A percentile compares a stretch with the other conserved stretches of the same genome.
These are phyloP conservation scores for Cremastobaeus sp. DNA, from an alignment of 2,888 invertebrate species.

Conservation along the genomic window DNA sequence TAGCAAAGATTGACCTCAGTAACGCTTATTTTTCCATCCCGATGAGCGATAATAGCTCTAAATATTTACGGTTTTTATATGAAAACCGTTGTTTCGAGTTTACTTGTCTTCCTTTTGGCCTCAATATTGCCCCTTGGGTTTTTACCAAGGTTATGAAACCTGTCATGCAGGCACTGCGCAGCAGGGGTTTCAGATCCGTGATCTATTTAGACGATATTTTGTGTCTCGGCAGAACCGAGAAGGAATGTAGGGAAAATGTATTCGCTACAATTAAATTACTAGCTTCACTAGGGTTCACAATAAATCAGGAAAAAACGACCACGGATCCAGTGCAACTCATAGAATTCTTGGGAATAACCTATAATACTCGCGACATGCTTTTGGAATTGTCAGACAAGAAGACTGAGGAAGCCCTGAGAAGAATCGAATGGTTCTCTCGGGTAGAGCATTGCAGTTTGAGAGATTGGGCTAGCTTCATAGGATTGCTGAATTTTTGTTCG, in stretches of 20 bases:
- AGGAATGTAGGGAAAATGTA: not conserved
- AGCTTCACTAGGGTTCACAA: conserved; percentile 3
- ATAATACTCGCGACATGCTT: not conserved
- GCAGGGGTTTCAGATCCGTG: conserved; percentile 21
- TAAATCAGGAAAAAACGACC: not conserved
- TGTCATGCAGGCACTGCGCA: conserved; percentile 10
- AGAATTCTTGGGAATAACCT: conserved; percentile 9
- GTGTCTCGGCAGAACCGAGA: conserved; percentile 1
- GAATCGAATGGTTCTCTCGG: not conserved
- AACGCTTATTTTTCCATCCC: conserved; percentile 40
- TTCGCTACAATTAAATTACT: not conserved
- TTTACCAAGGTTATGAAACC: conserved; percentile 48
- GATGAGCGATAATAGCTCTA: conserved; percentile 8
- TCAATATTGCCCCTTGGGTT: conserved; percentile 35
- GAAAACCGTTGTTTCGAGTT: conserved; percentile 34
- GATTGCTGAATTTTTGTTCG: conserved; percentile 35
- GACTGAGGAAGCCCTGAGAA: conserved; percentile 5
- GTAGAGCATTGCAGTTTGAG: conserved; percentile 28
- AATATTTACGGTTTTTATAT: conserved; percentile 37
- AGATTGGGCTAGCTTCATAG: conserved; percentile 44
- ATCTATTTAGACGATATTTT: conserved; percentile 22
- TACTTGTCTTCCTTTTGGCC: conserved; percentile 34
- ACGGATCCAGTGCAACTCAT: not conserved
- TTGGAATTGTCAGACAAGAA: not conserved
- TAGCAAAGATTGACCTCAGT: conserved; percentile 35